Percentiles rank a stretch among this genome's conserved stretches.
phyloP scores from a whole-genome alignment of 2,888 invertebrate genomes.

The Teleogryllus oceanicus region DNA sequence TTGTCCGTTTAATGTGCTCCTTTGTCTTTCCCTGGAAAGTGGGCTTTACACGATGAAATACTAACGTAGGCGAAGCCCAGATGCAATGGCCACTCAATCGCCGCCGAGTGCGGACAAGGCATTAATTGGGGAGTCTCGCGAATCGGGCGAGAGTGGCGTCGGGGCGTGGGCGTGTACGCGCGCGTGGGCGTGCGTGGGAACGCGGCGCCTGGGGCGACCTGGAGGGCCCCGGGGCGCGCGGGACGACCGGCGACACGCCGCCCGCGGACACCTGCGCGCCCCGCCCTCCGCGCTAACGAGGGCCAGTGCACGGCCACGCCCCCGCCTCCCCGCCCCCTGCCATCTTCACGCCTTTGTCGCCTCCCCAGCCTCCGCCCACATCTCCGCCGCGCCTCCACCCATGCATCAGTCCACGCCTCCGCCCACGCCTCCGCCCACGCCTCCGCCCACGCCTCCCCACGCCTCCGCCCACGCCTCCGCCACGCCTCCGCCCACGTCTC shows the following conservation, averaged over 20 bases:
- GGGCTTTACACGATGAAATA: too few species aligned
- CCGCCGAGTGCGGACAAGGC: too few species aligned
- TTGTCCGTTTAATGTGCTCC: too few species aligned
- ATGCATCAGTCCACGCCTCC: too few species aligned
- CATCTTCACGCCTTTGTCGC: background rate
- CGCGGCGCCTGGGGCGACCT: background rate
- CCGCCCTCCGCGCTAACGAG: constrained; percentile 1
- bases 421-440: too few species aligned
- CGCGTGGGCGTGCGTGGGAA: background rate
- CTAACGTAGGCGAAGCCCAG: too few species aligned
- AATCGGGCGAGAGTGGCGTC: background rate
- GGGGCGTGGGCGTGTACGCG: background rate
- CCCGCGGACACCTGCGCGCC: background rate
- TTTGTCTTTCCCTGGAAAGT: too few species aligned
- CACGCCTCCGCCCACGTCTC: too few species aligned
- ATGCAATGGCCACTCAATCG: too few species aligned
- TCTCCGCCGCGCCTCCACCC: background rate
- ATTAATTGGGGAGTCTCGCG: background rate
- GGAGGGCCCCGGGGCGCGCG: background rate
- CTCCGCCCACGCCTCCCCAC: too few species aligned
- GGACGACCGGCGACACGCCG: background rate
- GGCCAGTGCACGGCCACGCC: background rate
- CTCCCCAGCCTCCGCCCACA: background rate
- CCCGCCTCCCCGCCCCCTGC: background rate
- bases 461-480: too few species aligned